phyloP scores from a whole-genome alignment of 2,888 invertebrate genomes.

The Synergus itoensis region DNA sequence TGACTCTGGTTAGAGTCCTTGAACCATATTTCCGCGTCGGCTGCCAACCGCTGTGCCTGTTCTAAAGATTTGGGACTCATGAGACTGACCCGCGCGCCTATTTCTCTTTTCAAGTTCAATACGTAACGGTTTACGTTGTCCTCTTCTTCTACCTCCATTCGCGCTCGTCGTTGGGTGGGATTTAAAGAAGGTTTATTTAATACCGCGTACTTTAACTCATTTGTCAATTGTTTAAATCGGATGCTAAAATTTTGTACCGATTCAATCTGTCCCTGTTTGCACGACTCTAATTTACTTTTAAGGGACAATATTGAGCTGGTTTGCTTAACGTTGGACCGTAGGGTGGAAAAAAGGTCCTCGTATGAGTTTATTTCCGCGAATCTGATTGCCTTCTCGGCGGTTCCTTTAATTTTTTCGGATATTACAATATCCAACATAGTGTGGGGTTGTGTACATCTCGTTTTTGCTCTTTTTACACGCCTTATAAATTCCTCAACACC shows the following conservation, averaged over 20 bases:
- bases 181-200: too few species aligned
- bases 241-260: background rate
- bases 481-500: background rate
- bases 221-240: background rate
- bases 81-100: too few species aligned
- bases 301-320: background rate
- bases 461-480: background rate
- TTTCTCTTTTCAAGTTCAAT: too few species aligned
- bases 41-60: too few species aligned
- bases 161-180: too few species aligned
- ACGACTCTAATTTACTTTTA: background rate
- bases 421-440: background rate
- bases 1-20: too few species aligned
- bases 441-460: background rate
- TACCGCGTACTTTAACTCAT: background rate
- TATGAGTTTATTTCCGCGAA: background rate
- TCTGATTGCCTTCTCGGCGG: background rate
- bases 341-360: background rate
- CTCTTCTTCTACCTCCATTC: too few species aligned
- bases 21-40: too few species aligned
- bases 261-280: background rate
- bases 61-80: too few species aligned
- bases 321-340: background rate
- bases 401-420: background rate
- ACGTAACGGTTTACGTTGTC: too few species aligned